Conservation (phyloP, 92 coral and sea anemone species). For the Heteractis magnifica region DNA sequence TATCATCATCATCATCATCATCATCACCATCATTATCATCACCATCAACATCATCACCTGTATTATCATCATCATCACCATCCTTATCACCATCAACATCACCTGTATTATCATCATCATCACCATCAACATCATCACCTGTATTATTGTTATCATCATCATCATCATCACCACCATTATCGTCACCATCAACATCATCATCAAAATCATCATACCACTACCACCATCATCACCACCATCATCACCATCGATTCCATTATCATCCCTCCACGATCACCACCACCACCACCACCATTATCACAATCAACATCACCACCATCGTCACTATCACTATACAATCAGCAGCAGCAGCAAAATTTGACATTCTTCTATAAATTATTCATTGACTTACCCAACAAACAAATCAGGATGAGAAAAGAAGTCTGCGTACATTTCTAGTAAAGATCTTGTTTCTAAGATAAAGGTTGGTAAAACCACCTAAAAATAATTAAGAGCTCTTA, state of each 20-base stretch:
- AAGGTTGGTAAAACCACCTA: constrained; percentile 98
- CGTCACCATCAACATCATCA: background rate
- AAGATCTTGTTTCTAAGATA: constrained; percentile 92
- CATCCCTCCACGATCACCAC: background rate
- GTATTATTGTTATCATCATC: background rate
- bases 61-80: background rate
- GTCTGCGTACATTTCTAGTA: constrained; percentile 98
- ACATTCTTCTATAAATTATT: background rate
- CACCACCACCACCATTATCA: background rate
- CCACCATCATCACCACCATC: background rate
- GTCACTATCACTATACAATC: background rate
- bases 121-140: background rate
- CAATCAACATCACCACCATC: background rate
- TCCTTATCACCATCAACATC: background rate
- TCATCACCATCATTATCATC: background rate
- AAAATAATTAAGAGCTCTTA: background rate
- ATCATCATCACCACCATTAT: background rate
- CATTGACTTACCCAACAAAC: constrained; percentile 65
- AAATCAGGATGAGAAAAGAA: constrained; percentile 96
- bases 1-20: background rate
- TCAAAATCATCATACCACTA: background rate
- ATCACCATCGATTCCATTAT: background rate
- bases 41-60: background rate
- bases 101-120: background rate
- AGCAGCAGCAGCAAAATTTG: background rate